Evolutionary conservation across 2,797 vertebrate genomes (phyloP), one percentile per base, ranked within the genome.

Genomic region (Enteromius radiatus): DNA sequence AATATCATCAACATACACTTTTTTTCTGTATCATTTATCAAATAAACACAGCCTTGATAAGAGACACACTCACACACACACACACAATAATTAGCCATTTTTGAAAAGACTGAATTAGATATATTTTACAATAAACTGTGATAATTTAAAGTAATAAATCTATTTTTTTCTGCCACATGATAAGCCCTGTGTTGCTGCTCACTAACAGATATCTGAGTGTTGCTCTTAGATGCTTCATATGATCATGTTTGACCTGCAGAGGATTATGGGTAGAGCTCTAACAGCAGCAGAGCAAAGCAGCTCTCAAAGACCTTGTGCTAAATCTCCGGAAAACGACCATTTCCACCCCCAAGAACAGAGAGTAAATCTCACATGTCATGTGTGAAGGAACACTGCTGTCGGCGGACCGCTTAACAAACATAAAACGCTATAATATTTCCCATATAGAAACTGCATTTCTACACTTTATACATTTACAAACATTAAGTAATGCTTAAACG

Each of bases 231-330:
- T 9, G 12, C 21, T 81, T 74, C 54, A 74, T 70, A 81, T 47
- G 54, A 47, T 73, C 68, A 81, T 49, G 56, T 59, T 9, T 73
- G 69, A 81, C 70, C 79, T 49, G 56, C 38, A 49, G 79, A 38
- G 69, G 69, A 81, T 81, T 81, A 81, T 63, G 43, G 41, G 54
- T 59, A 61, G 49, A 80, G 56, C 56, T 80, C 38, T 11, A 73
- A 26, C 71, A 71, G 47, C 70, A 69, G 82, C 76, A 80, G 80
- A 31, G 15, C 38, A 63, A 47, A 77, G 14, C 38, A 52, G 61
- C 14, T 21, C 61, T 56, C 21, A 61, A 11, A 71, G 52, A 47
- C 43, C 19, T 28, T 36, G 52, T 49, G 54, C 47, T 36, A 74
- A 70, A 41, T 19, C 31, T 33, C 33, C 4, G 11, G 64, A 76